A percentile compares a stretch with the other conserved stretches of the same genome.
Conservation (phyloP, 2,888 invertebrate genomes). For the Vannuccia rotundouncinata region DNA sequence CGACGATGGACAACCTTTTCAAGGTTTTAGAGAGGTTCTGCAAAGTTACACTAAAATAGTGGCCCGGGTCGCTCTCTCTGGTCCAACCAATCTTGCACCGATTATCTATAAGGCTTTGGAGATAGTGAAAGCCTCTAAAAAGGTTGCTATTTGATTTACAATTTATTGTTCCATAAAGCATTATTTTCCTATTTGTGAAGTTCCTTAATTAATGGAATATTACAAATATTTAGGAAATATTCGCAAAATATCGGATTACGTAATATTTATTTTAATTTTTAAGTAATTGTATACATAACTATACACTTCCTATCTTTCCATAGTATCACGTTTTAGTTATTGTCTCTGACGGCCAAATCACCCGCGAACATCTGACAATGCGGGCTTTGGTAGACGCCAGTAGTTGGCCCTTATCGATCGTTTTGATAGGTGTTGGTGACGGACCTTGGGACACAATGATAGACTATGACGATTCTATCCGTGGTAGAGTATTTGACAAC, state of each 20-base stretch:
- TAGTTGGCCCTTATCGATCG: constrained; percentile 58
- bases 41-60: constrained; percentile 57
- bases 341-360: constrained; percentile 60
- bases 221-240: too few species aligned
- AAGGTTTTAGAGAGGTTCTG: constrained; percentile 52
- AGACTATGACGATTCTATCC: constrained; percentile 58
- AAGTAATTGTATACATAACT: too few species aligned
- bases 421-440: constrained; percentile 60
- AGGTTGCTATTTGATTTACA: too few species aligned
- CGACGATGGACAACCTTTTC: constrained; percentile 43
- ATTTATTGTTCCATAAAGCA: too few species aligned
- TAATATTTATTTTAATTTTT: too few species aligned
- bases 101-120: constrained; percentile 59
- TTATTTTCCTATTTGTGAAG: too few species aligned
- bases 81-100: constrained; percentile 60
- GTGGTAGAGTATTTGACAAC: constrained; percentile 59
- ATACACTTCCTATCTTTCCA: constrained; percentile 36
- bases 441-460: constrained; percentile 60
- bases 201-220: too few species aligned
- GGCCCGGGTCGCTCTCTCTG: constrained; percentile 57
- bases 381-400: constrained; percentile 60
- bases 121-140: too few species aligned
- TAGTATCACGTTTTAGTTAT: constrained; percentile 60
- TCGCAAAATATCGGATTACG: too few species aligned
- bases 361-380: constrained; percentile 57